Evolutionary conservation across 2,888 invertebrate genomes (phyloP).

Genomic region (Heliconius ismenius): DNA sequence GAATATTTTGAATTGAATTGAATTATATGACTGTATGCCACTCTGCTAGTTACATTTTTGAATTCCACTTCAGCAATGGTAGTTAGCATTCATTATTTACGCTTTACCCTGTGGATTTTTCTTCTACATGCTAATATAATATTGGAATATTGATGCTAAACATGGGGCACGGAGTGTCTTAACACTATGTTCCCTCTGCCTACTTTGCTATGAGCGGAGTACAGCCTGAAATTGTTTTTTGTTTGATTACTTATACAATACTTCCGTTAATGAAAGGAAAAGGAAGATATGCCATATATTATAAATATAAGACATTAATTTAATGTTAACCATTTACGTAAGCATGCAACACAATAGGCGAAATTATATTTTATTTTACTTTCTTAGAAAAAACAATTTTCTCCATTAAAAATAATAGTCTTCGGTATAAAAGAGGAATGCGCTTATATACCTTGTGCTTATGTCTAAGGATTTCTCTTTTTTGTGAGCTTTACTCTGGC

Average conservation of each 20-base stretch:
- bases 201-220: not conserved
- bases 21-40: too few relatives aligned
- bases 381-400: not conserved
- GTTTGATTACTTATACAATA: not conserved
- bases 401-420: not conserved
- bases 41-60: too few relatives aligned
- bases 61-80: too few relatives aligned
- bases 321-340: not conserved
- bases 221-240: not conserved
- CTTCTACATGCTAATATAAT: too few relatives aligned
- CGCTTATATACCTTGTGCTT: not conserved
- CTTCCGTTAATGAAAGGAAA: not conserved
- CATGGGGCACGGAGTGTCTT: too few relatives aligned
- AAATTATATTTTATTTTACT: not conserved
- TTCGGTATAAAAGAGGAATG: not conserved
- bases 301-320: not conserved
- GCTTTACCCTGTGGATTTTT: too few relatives aligned
- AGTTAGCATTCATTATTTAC: too few relatives aligned
- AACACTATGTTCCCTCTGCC: too few relatives aligned
- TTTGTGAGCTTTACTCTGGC: too few relatives aligned
- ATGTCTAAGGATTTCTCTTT: too few relatives aligned
- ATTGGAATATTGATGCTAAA: too few relatives aligned
- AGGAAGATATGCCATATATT: not conserved
- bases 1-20: too few relatives aligned
- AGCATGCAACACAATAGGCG: not conserved